These are phyloP conservation scores for Polydrusus pterygomalis DNA, from an alignment of 2,888 invertebrate species.

Conservation along the genomic window DNA sequence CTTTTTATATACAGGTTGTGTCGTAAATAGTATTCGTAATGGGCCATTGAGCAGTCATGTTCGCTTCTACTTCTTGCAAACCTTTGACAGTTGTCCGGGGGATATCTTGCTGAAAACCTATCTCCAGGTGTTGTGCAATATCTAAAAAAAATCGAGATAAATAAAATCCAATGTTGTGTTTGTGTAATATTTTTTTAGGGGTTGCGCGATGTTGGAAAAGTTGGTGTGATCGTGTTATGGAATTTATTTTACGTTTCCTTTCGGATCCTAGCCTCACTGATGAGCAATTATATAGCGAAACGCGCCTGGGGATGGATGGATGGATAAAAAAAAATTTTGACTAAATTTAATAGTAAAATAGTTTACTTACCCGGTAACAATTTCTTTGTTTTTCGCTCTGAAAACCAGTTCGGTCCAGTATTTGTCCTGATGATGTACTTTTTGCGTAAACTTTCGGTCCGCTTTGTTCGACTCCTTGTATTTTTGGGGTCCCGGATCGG, in stretches of 20 bases:
- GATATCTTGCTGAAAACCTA: conserved; percentile 64
- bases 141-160: conserved; percentile 25
- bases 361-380: conserved; percentile 46
- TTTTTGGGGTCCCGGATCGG: conserved; percentile 61
- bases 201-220: too few species aligned
- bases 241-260: too few species aligned
- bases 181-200: too few species aligned
- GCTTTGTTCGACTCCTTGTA: conserved; percentile 58
- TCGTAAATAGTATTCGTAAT: conserved; percentile 67
- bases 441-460: conserved; percentile 50
- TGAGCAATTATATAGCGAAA: too few species aligned
- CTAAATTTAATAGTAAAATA: not conserved
- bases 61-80: conserved; percentile 41
- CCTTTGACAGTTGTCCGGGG: conserved; percentile 33
- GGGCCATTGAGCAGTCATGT: conserved; percentile 58
- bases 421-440: conserved; percentile 59
- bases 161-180: not conserved
- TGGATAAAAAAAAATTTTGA: too few species aligned
- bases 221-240: too few species aligned
- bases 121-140: conserved; percentile 59
- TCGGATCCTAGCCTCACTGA: too few species aligned
- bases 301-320: too few species aligned
- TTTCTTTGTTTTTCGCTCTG: conserved; percentile 55
- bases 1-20: conserved; percentile 74
- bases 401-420: conserved; percentile 61